These are phyloP conservation scores for Kryptolebias marmoratus DNA, from an alignment of 2,113 vertebrate species.

Conservation along the genomic window DNA sequence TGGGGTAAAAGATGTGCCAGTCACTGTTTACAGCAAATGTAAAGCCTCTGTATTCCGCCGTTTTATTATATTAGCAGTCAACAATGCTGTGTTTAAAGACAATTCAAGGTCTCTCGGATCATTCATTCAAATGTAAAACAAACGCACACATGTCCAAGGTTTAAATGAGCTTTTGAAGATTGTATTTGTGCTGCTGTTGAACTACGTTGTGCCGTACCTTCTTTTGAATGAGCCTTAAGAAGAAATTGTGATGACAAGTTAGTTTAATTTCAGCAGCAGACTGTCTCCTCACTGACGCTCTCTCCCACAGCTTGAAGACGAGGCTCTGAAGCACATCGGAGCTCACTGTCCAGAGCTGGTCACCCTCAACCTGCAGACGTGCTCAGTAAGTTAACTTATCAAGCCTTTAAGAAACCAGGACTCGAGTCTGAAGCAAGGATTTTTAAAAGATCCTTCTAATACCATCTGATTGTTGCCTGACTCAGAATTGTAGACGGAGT, in stretches of 20 bases:
- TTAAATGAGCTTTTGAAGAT: neutral
- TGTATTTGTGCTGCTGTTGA: too few species aligned
- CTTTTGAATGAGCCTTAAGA: neutral
- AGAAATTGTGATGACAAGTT: neutral
- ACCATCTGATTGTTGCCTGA: too few species aligned
- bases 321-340: constrained; percentile 96
- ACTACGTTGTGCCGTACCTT: too few species aligned
- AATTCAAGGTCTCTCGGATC: neutral
- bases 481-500: too few species aligned
- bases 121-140: neutral
- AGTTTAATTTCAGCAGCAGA: neutral
- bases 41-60: neutral
- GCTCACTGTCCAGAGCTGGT: constrained; percentile 94
- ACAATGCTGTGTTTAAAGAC: constrained; percentile 8
- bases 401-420: neutral
- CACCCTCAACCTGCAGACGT: constrained; percentile 96
- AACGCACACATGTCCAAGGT: neutral
- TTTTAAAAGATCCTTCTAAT: too few species aligned
- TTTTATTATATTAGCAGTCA: constrained; percentile 6
- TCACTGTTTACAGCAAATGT: neutral
- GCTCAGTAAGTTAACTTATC: constrained; percentile 86
- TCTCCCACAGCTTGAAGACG: constrained; percentile 89
- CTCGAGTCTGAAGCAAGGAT: too few species aligned
- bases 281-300: neutral
- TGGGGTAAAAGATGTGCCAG: neutral